Evolutionary conservation across 2,888 invertebrate species (phyloP).

Genomic region (Xanthia togata): DNA sequence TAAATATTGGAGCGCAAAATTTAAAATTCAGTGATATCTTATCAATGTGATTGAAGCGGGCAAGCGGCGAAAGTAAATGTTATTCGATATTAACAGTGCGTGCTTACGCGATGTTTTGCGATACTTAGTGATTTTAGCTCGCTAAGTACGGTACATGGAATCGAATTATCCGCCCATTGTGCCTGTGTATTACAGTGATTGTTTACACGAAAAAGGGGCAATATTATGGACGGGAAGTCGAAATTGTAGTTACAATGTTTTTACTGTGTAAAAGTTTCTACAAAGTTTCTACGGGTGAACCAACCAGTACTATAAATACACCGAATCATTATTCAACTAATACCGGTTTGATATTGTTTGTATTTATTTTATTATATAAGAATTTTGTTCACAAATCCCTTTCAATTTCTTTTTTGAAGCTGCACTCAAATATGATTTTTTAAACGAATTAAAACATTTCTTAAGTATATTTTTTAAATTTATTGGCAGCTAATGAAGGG

Average conservation of each 20-base stretch:
- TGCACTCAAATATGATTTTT: neutral
- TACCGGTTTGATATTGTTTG: constrained; percentile 52
- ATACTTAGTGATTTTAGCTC: constrained; percentile 73
- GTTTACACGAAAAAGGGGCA: constrained; percentile 51
- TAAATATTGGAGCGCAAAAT: constrained; percentile 70
- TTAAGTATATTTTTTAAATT: neutral
- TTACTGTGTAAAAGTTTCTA: constrained; percentile 51
- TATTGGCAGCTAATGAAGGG: neutral
- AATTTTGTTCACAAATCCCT: neutral
- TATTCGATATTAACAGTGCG: constrained; percentile 74
- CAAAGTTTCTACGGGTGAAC: constrained; percentile 39
- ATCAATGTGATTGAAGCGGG: constrained; percentile 77
- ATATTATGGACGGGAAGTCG: constrained; percentile 49
- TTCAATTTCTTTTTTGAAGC: constrained; percentile 1
- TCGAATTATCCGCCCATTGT: constrained; percentile 74
- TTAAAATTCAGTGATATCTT: constrained; percentile 78
- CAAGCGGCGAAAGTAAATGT: constrained; percentile 68
- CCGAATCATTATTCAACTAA: constrained; percentile 38
- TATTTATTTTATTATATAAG: constrained; percentile 22
- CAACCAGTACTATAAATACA: constrained; percentile 25
- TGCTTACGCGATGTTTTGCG: constrained; percentile 75
- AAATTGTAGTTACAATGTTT: constrained; percentile 45
- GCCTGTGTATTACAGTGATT: constrained; percentile 65
- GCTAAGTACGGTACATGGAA: constrained; percentile 68
- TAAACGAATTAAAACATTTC: neutral